Evolutionary conservation across 1,140 invertebrate genomes (phyloP), one percentile per base, ranked within the genome.

Genomic region (Mamestra configurata): DNA sequence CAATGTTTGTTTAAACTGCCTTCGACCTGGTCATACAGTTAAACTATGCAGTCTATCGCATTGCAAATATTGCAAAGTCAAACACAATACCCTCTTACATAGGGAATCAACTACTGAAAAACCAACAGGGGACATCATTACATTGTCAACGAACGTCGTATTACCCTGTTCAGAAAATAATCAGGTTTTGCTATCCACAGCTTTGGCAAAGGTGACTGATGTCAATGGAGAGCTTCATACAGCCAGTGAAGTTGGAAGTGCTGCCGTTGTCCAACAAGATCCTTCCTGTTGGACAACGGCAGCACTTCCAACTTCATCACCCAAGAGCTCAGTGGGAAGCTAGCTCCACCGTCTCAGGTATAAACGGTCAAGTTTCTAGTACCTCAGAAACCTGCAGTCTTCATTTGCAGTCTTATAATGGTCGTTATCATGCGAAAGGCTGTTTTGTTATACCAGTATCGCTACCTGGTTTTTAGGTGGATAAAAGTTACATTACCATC

Each of bases 241-340:
- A 10, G 84, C 80, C 37, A 73, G 84, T 22, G 10, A n/a, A n/a
- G n/a, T n/a, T n/a, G n/a, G n/a, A n/a, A n/a, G n/a, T n/a, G n/a
- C n/a, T n/a, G n/a, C n/a, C n/a, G n/a, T n/a, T n/a, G n/a, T n/a
- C n/a, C n/a, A n/a, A n/a, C n/a, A n/a, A n/a, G n/a, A n/a, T n/a
- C n/a, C n/a, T n/a, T 84, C 7, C 75, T 84, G 6, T 66, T 84
- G 20, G 82, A 84, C 77, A 85, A 82, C 51, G 85, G 79, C 24
- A 82, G 83, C 57, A 80, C 82, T 10, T 64, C 82, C 6, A 80
- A 87, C 66, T 84, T 82, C 51, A 53, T 85, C 10, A 85, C 86
- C 20, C 27, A 35, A 24, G 53, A 53, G 20, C 77, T 85, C 40
- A 82, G 82, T 70, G 53, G 40, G 11, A 80, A 66, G 31, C 40